Conservation (phyloP, 64 coral and sea anemone species). For the Actinia tenebrosa region DNA sequence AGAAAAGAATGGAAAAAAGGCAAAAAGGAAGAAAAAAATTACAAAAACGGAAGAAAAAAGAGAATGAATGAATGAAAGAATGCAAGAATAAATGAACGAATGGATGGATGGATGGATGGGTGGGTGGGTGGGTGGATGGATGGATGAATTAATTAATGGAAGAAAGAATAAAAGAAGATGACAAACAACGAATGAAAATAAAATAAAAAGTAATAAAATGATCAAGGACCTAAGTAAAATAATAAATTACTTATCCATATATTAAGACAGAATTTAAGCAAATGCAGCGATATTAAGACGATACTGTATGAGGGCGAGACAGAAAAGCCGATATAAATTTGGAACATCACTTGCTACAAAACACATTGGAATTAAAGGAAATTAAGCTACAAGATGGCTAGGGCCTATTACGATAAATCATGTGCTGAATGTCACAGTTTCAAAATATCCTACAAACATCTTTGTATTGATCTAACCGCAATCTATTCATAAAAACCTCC, state of each 20-base stretch:
- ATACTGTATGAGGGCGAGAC: not conserved
- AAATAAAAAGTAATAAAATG: too few relatives aligned
- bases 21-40: not conserved
- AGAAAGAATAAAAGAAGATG: not conserved
- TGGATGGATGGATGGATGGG: not conserved
- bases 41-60: too few relatives aligned
- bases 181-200: not conserved
- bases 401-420: not conserved
- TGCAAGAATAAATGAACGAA: too few relatives aligned
- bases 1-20: too few relatives aligned
- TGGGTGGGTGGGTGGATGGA: not conserved
- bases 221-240: too few relatives aligned
- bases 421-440: not conserved
- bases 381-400: conserved; percentile 1
- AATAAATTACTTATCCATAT: too few relatives aligned
- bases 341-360: not conserved
- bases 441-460: conserved; percentile 3
- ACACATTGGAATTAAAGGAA: not conserved
- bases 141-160: not conserved
- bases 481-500: not conserved
- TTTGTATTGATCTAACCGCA: not conserved
- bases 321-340: not conserved
- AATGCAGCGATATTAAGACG: too few relatives aligned
- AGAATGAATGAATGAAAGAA: not conserved
- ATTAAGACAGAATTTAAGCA: not conserved